These are phyloP conservation scores for Lates japonicus DNA, from an alignment of 2,797 vertebrate genomes.

Conservation along the genomic window DNA sequence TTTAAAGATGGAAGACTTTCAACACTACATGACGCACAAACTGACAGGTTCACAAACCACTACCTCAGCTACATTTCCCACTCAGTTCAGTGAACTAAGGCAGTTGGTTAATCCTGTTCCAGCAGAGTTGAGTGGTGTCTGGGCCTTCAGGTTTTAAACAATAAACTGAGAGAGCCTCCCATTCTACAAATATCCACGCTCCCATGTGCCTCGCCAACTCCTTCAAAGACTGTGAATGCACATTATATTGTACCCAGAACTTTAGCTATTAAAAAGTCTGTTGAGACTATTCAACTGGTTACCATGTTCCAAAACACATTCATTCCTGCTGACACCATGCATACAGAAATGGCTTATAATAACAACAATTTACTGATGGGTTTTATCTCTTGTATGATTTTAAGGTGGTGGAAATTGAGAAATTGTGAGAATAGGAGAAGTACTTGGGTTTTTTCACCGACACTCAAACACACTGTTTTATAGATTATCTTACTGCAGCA, in stretches of 20 bases:
- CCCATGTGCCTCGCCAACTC: neutral
- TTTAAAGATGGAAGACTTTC: constrained; percentile 37
- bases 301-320: neutral
- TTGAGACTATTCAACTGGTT: neutral
- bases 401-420: no score
- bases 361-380: neutral
- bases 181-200: constrained; percentile 5
- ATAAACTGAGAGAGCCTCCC: constrained; percentile 53
- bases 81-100: constrained; percentile 44
- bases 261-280: neutral
- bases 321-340: neutral
- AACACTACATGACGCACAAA: constrained; percentile 56
- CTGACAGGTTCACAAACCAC: constrained; percentile 50
- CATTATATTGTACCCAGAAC: neutral
- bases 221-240: neutral
- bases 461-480: no score
- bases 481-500: no score
- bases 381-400: no score
- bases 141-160: constrained; percentile 48
- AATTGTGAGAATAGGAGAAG: no score
- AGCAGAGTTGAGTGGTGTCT: constrained; percentile 27
- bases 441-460: no score
- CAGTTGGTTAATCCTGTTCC: constrained; percentile 37
- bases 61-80: constrained; percentile 40
- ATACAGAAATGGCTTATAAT: neutral